These are phyloP conservation scores for Lanius ludovicianus DNA, from an alignment of 2,113 vertebrate species.

Conservation along the genomic window DNA sequence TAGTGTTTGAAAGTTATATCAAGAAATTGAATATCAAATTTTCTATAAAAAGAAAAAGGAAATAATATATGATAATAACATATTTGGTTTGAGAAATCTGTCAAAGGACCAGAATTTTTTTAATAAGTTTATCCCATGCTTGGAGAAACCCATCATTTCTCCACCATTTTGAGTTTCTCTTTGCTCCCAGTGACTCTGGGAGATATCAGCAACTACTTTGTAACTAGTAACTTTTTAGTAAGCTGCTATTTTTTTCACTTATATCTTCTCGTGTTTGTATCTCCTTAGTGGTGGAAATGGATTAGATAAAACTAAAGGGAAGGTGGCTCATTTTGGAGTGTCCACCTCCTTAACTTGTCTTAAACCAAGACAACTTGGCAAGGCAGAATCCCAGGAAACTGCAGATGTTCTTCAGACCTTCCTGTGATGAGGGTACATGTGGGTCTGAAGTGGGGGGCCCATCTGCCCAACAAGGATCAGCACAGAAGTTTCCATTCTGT, in stretches of 20 bases:
- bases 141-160: background rate
- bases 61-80: background rate
- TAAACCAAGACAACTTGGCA: background rate
- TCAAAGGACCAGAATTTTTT: background rate
- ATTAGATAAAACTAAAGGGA: background rate
- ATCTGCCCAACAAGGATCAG: background rate
- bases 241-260: background rate
- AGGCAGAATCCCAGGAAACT: background rate
- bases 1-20: background rate
- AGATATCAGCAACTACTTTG: background rate
- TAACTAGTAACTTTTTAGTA: background rate
- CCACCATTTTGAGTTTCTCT: background rate
- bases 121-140: background rate
- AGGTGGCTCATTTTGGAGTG: background rate
- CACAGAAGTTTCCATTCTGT: background rate
- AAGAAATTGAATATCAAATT: background rate
- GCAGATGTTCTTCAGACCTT: background rate
- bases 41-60: background rate
- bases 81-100: background rate
- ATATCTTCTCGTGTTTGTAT: rapidly evolving
- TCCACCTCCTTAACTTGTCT: background rate
- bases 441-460: background rate
- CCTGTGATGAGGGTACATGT: background rate
- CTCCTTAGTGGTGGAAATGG: background rate
- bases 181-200: background rate